Evolutionary conservation across 2,888 invertebrate species (phyloP).

Genomic region (Drosophila nr. fundita): DNA sequence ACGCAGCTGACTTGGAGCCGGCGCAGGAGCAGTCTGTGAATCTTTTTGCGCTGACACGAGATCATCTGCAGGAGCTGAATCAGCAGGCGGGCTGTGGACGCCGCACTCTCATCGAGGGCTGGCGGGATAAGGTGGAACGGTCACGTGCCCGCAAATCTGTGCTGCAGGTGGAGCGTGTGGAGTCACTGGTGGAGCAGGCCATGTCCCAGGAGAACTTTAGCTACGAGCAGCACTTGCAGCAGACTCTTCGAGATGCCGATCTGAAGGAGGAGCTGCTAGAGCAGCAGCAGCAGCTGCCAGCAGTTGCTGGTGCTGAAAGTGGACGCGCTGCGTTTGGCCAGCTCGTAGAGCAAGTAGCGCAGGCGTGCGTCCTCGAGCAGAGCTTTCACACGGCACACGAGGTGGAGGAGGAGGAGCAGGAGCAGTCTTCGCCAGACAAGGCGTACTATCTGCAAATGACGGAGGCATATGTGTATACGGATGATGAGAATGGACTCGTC

Average conservation of each 20-base stretch:
- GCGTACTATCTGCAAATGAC: constrained; percentile 86
- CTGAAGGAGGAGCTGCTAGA: constrained; percentile 12
- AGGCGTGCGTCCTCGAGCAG: constrained; percentile 63
- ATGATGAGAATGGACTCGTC: constrained; percentile 89
- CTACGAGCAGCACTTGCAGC: constrained; percentile 67
- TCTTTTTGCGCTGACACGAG: constrained; percentile 80
- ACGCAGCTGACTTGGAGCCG: constrained; percentile 2
- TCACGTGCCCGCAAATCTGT: constrained; percentile 77
- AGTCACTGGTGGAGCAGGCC: constrained; percentile 78
- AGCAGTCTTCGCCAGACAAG: constrained; percentile 21
- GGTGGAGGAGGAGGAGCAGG: constrained; percentile 18
- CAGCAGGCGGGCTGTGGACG: constrained; percentile 40
- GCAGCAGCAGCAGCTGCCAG: constrained; percentile 24
- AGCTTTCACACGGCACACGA: constrained; percentile 54
- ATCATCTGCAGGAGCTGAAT: constrained; percentile 77
- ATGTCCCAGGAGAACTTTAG: constrained; percentile 78
- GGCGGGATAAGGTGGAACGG: constrained; percentile 83
- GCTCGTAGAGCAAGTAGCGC: constrained; percentile 69
- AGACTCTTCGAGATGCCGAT: constrained; percentile 27
- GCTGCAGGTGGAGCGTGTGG: constrained; percentile 77
- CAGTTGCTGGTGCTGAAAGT: constrained; percentile 19
- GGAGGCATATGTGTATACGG: constrained; percentile 91
- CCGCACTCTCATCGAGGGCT: constrained; percentile 79
- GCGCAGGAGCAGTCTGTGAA: constrained; percentile 63
- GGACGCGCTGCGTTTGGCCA: constrained; percentile 62